phyloP scores from a whole-genome alignment of 1,140 invertebrate species.

The Drosophila nikananu region DNA sequence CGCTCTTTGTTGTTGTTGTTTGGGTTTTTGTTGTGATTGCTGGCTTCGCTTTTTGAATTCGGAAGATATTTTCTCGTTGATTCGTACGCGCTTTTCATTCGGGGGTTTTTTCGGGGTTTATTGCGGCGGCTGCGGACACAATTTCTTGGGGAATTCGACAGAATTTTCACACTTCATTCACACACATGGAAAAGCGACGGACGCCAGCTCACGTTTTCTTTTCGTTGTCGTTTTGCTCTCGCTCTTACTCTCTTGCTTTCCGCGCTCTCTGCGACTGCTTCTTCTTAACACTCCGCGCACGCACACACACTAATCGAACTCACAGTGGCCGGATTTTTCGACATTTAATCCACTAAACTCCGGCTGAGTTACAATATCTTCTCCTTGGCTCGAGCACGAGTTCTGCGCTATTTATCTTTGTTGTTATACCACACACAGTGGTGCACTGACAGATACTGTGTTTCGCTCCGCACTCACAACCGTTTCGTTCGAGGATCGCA shows the following conservation, averaged over 20 bases:
- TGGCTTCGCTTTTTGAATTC: slow-evolving; percentile 55
- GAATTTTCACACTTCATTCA: slow-evolving; percentile 78
- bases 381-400: slow-evolving; percentile 10
- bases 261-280: slow-evolving; percentile 24
- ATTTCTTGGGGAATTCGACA: slow-evolving; percentile 61
- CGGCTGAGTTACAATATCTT: slow-evolving; percentile 35
- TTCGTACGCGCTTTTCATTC: slow-evolving; percentile 32
- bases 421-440: slow-evolving; percentile 33
- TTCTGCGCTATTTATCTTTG: slow-evolving; percentile 33
- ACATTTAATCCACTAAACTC: slow-evolving; percentile 62
- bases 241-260: slow-evolving; percentile 37
- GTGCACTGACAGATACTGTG: slow-evolving; percentile 18
- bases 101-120: slow-evolving; percentile 22
- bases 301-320: slow-evolving; percentile 70
- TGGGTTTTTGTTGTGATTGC: slow-evolving; percentile 80
- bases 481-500: slow-evolving; percentile 80
- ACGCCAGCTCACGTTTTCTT: slow-evolving; percentile 66
- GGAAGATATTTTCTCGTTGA: slow-evolving; percentile 21
- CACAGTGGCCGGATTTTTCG: slow-evolving; percentile 40
- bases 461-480: slow-evolving; percentile 63
- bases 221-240: slow-evolving; percentile 32
- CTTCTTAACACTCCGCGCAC: slow-evolving; percentile 49
- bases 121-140: slow-evolving; percentile 45
- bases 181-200: slow-evolving; percentile 58
- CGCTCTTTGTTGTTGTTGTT: slow-evolving; percentile 54